phyloP scores from a whole-genome alignment of 2,888 invertebrate species.

The Marronus borbonicus region DNA sequence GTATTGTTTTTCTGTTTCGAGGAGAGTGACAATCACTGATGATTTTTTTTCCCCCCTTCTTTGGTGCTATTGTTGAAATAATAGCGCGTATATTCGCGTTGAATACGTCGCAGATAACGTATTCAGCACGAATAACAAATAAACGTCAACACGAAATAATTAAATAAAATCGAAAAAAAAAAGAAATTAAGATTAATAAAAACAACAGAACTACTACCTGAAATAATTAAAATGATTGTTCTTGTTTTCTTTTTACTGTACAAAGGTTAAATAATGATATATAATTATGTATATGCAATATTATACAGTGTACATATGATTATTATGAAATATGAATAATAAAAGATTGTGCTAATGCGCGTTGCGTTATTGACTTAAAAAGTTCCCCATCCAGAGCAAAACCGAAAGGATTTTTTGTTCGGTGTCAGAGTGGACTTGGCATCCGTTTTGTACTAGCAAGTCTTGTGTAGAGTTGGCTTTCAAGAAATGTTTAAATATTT shows the following conservation, averaged over 20 bases:
- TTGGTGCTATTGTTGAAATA: background rate
- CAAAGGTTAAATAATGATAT: constrained; percentile 45
- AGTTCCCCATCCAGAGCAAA: background rate
- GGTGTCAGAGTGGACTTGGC: too few relatives aligned
- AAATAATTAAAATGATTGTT: constrained; percentile 37
- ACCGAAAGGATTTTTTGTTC: too few relatives aligned
- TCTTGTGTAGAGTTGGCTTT: too few relatives aligned
- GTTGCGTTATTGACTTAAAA: background rate
- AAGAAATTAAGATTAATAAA: background rate
- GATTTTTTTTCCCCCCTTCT: background rate
- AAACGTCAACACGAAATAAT: background rate
- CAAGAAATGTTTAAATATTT: too few relatives aligned
- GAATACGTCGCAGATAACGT: too few relatives aligned
- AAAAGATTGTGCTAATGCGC: constrained; percentile 51
- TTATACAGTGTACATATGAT: constrained; percentile 49
- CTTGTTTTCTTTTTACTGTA: constrained; percentile 52
- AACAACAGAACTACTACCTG: constrained; percentile 51
- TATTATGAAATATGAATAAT: constrained; percentile 48
- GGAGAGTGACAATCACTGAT: constrained; percentile 56
- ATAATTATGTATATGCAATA: constrained; percentile 53
- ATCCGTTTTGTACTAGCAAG: too few relatives aligned
- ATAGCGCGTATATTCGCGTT: background rate
- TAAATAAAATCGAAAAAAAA: background rate
- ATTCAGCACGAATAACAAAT: too few relatives aligned
- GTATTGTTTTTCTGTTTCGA: constrained; percentile 33